Base-by-base conservation (phyloP, 1,140 invertebrate species). In the Halesus radiatus region DNA sequence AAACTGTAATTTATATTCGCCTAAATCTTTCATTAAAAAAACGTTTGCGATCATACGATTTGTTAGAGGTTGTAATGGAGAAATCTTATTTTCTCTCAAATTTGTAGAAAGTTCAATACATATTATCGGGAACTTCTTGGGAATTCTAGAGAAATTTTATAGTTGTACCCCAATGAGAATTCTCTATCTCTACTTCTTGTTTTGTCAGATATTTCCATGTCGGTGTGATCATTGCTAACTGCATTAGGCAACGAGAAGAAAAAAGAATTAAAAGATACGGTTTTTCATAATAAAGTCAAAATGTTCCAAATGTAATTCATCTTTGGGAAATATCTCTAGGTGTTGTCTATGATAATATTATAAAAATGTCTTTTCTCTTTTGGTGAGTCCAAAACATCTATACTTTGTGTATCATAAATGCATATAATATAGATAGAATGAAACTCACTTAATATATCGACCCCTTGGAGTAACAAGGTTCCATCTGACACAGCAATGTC, bases 291-390 rank as follows among this genome's bases (percentile, higher is more conserved):
- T 45, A 18, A 78, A 78, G 52, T 10, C 26, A 60, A 73, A 73
- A 70, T 45, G 13, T 79, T 56, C 68, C 76, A 75, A 64, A 37
- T 54, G 52, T 80, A 80, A 75, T 79, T 72, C 76, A 77, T 70
- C 80, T 79, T 82, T 80, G 78, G 70, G 80, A 81, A 64, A 37
- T 73, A 81, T 79, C 68, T 83, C 79, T 83, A 83, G 82, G 74
- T 83, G 82, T 83, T 83, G 82, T 83, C 81, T 81, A 80, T 68
- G 32, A 83, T 73, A 29, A 56, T 50, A 66, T 56, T 20, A 45
- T 45, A 45, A 13, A 45, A 13, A 73, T 81, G 75, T 81, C 77
- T 83, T 83, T 81, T 68, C 77, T 81, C 80, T 83, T 73, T 81
- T 45, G 66, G 78, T 77, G 82, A 77, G 73, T 83, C 82, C 80